Base-by-base conservation (phyloP, 1,140 invertebrate genomes). In the Thalassaphorura encarpata region DNA sequence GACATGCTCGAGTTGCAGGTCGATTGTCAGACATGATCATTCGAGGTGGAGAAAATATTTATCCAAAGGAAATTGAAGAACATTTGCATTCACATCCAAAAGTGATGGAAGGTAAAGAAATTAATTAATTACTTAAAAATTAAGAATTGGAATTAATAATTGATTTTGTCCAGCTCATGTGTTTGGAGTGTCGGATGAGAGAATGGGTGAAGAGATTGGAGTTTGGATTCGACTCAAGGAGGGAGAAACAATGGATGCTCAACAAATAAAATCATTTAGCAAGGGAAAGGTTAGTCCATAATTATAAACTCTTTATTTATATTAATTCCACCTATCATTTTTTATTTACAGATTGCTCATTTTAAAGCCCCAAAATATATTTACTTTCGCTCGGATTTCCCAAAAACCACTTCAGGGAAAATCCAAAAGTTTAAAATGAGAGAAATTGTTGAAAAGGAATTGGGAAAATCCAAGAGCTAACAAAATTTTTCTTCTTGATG, bases 21-120 rank as follows among this genome's bases (percentile, higher is more conserved):
- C 65, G 82, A 6, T 73, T 74, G 3, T 83, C 81, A 60, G 82
- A 83, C 54, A 73, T 82, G 76, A 75, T 83, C 31, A 82, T 83
- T 47, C 68, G 81, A 42, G 81, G 82, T 31, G 81, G 82, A 36
- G 81, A 83, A 65, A 83, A 83, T 66, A 72, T 83, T 48, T 78
- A 76, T 58, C 80, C 81, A 2, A 68, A 69, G 43, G 81, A 83
- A 67, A 71, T 83, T 29, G 82, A 84, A 68, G 74, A 82, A 52
- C 72, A 80, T 45, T 64, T 83, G 1, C 73, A 75, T 62, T 72
- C 70, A 28, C 77, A 82, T 70, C 77, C 78, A 1, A 66, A 69
- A 15, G 67, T 83, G 15, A 69, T 70, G 40, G 77, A 81, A 66
- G n/a, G n/a, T n/a, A n/a, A n/a, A n/a, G n/a, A n/a, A n/a, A n/a